Percentiles rank a stretch among this genome's conserved stretches.
Conservation (phyloP, 1,140 invertebrate genomes). For the Helicoverpa armigera region DNA sequence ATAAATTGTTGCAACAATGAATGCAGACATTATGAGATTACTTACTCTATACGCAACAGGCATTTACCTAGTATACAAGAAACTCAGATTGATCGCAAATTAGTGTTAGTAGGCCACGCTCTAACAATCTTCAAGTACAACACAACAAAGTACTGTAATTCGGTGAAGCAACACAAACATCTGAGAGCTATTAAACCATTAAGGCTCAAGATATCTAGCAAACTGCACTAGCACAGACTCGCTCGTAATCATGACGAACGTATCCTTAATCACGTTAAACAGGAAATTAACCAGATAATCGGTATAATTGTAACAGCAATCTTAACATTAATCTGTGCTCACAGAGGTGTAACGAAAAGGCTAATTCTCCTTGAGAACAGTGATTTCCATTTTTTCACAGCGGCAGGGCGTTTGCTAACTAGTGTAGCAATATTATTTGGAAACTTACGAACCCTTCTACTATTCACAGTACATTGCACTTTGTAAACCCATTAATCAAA, state of each 20-base stretch:
- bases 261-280: conserved; percentile 57
- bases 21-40: conserved; percentile 7
- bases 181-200: conserved; percentile 25
- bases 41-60: conserved; percentile 3
- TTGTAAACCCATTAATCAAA: conserved; percentile 56
- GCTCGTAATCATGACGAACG: conserved; percentile 26
- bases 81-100: background rate
- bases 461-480: conserved; percentile 58
- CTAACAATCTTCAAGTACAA: conserved; percentile 1
- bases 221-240: conserved; percentile 1
- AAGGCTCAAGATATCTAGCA: conserved; percentile 10
- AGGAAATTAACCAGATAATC: conserved; percentile 75
- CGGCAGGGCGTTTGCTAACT: conserved; percentile 66
- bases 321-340: conserved; percentile 67
- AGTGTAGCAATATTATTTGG: conserved; percentile 57
- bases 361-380: conserved; percentile 73
- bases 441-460: conserved; percentile 43
- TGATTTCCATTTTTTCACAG: conserved; percentile 76
- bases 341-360: conserved; percentile 67
- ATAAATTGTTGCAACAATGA: conserved; percentile 27
- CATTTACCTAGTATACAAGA: background rate
- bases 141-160: conserved; percentile 12
- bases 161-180: conserved; percentile 20
- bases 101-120: background rate
- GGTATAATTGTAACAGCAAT: conserved; percentile 74